phyloP scores from a whole-genome alignment of 2,113 vertebrate species.

The Poeciliopsis prolifica region DNA sequence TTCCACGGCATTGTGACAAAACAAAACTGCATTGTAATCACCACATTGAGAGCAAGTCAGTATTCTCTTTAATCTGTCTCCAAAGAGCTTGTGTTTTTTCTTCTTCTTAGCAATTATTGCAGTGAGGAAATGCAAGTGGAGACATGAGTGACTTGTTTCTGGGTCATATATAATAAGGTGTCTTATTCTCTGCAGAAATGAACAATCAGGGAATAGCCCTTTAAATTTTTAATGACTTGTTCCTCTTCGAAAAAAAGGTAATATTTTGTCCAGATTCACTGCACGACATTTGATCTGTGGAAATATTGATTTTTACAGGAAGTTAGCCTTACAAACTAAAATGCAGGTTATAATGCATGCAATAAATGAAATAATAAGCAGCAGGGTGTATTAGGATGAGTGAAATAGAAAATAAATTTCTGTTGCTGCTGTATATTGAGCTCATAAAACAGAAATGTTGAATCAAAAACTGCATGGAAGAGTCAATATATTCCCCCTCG shows the following conservation, averaged over 20 bases:
- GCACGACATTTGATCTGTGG: conserved; percentile 4
- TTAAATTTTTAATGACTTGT: conserved; percentile 62
- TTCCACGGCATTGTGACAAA: conserved; percentile 15
- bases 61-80: conserved; percentile 47
- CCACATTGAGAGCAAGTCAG: conserved; percentile 10
- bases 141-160: conserved; percentile 52
- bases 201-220: conserved; percentile 42
- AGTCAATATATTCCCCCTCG: conserved; percentile 61
- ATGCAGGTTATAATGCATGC: background rate
- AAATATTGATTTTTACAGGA: conserved; percentile 13
- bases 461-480: conserved; percentile 63
- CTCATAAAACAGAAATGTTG: conserved; percentile 62
- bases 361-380: conserved; percentile 17
- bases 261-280: background rate
- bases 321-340: conserved; percentile 8
- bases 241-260: conserved; percentile 32
- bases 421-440: conserved; percentile 54
- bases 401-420: conserved; percentile 26
- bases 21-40: conserved; percentile 16
- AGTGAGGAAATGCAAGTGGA: conserved; percentile 36
- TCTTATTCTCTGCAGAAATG: conserved; percentile 40
- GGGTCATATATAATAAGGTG: conserved; percentile 55
- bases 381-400: conserved; percentile 1
- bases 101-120: conserved; percentile 20
- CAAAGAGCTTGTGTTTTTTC: conserved; percentile 30